phyloP scores from a whole-genome alignment of 2,888 invertebrate species.

The Epinotia brunnichana region DNA sequence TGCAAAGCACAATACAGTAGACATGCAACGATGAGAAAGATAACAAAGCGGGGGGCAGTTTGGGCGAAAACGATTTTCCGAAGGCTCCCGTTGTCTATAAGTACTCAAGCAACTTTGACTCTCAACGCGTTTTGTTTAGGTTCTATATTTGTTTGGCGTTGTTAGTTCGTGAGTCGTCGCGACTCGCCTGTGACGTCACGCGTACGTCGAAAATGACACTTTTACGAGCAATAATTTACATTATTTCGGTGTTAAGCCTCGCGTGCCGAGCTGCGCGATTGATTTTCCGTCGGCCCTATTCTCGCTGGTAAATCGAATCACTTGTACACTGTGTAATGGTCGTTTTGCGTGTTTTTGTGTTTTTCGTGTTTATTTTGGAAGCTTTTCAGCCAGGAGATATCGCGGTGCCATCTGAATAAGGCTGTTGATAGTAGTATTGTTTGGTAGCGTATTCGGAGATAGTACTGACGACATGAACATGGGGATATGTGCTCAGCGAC shows the following conservation, averaged over 20 bases:
- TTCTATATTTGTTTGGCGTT: slow-evolving; percentile 53
- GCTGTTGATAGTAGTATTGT: slow-evolving; percentile 22
- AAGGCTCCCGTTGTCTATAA: slow-evolving; percentile 56
- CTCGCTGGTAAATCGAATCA: slow-evolving; percentile 81
- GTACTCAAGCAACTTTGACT: slow-evolving; percentile 52
- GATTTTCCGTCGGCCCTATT: slow-evolving; percentile 82
- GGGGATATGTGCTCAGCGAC: slow-evolving; percentile 1
- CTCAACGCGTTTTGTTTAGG: slow-evolving; percentile 51
- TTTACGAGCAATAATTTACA: slow-evolving; percentile 83
- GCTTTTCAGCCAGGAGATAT: slow-evolving; percentile 29
- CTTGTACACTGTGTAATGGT: slow-evolving; percentile 79
- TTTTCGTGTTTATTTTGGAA: slow-evolving; percentile 61
- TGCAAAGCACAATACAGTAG: slow-evolving; percentile 55
- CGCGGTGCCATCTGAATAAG: slow-evolving; percentile 14
- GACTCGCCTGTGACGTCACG: slow-evolving; percentile 74
- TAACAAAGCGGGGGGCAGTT: slow-evolving; percentile 71
- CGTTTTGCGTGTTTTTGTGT: slow-evolving; percentile 74
- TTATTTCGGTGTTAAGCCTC: slow-evolving; percentile 80
- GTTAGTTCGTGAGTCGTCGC: slow-evolving; percentile 44
- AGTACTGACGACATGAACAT: not conserved
- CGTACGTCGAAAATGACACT: slow-evolving; percentile 82
- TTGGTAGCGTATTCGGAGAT: slow-evolving; percentile 21
- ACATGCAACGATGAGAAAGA: slow-evolving; percentile 73
- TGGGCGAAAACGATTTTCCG: slow-evolving; percentile 67
- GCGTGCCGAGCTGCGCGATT: slow-evolving; percentile 77